Evolutionary conservation across 2,888 invertebrate genomes (phyloP).

Genomic region (Eurytoma californica): DNA sequence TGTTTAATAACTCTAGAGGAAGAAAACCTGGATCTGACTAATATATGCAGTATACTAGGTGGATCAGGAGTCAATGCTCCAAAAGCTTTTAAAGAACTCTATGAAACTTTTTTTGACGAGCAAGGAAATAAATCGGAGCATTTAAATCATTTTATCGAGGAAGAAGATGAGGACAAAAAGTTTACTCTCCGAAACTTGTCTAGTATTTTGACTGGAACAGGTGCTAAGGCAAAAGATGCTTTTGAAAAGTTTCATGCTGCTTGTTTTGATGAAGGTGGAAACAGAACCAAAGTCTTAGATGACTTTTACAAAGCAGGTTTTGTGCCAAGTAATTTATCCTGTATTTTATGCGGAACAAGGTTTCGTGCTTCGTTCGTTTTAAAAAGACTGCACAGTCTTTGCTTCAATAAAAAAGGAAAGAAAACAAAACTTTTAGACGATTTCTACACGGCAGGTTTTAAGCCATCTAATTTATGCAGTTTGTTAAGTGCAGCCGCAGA

Average conservation of each 20-base stretch:
- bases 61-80: conserved; percentile 4
- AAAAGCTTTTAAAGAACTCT: background rate
- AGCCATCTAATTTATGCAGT: background rate
- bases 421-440: background rate
- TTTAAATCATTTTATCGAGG: background rate
- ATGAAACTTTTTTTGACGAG: conserved; percentile 25
- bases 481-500: conserved; percentile 1
- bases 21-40: background rate
- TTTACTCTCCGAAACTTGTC: background rate
- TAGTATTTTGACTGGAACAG: conserved; percentile 7
- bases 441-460: background rate
- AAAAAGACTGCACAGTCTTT: background rate
- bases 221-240: background rate
- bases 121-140: conserved; percentile 8
- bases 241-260: conserved; percentile 19
- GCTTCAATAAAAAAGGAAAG: background rate
- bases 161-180: conserved; percentile 5
- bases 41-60: conserved; percentile 7
- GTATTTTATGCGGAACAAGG: background rate
- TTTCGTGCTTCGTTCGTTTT: background rate
- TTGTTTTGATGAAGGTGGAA: conserved; percentile 15
- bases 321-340: background rate
- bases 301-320: background rate
- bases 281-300: background rate
- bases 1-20: conserved; percentile 7